A percentile compares a stretch with the other conserved stretches of the same genome.
phyloP scores from a whole-genome alignment of 2,113 vertebrate species.

The Suncus etruscus region DNA sequence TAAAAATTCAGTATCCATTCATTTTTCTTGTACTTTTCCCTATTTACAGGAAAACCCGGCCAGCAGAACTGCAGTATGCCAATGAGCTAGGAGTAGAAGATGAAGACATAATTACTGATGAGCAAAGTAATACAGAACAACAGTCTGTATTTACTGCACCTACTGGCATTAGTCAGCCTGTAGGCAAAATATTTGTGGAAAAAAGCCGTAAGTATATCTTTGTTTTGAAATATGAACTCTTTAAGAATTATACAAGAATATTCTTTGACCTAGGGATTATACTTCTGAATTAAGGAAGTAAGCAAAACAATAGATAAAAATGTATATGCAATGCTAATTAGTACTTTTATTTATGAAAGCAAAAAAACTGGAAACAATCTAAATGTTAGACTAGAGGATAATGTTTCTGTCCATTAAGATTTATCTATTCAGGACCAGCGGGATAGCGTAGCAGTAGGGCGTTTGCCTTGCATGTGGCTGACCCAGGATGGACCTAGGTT shows the following conservation, averaged over 20 bases:
- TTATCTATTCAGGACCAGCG: not conserved
- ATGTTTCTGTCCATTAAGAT: constrained; percentile 34
- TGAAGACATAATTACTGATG: constrained; percentile 93
- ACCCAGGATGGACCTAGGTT: no score
- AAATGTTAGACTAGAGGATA: not conserved
- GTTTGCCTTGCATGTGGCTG: no score
- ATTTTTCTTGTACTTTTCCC: not conserved
- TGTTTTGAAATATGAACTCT: constrained; percentile 42
- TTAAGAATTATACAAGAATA: not conserved
- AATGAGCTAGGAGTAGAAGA: constrained; percentile 93
- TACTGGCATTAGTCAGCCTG: constrained; percentile 92
- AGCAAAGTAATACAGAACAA: constrained; percentile 86
- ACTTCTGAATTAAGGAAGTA: constrained; percentile 56
- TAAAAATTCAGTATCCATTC: constrained; percentile 22
- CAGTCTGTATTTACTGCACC: constrained; percentile 92
- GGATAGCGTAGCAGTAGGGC: no score
- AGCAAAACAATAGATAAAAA: constrained; percentile 14
- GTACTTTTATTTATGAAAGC: not conserved
- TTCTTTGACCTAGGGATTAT: constrained; percentile 32
- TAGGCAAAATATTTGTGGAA: constrained; percentile 96
- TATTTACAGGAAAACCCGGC: constrained; percentile 89
- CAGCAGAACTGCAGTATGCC: constrained; percentile 85
- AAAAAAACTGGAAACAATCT: constrained; percentile 36
- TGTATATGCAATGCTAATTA: not conserved
- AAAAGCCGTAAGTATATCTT: constrained; percentile 92